Evolutionary conservation across 2,888 invertebrate species (phyloP).

Genomic region (Dicycla oo): DNA sequence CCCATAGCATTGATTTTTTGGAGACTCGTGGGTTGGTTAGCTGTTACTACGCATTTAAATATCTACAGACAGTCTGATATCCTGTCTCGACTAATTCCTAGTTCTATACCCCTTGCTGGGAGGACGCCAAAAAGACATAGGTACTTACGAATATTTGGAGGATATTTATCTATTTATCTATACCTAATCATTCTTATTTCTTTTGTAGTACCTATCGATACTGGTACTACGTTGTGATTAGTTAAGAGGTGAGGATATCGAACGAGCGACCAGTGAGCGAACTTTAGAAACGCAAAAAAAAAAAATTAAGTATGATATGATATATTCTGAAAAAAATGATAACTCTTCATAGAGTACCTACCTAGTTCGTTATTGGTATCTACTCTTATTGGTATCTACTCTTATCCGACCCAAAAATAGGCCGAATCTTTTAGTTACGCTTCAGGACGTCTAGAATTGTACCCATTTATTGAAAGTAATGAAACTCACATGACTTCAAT

Average conservation of each 20-base stretch:
- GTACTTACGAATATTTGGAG: no score
- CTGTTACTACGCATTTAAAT: neutral
- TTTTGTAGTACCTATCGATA: no score
- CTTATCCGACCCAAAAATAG: neutral
- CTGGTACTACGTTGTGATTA: no score
- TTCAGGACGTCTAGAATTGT: neutral
- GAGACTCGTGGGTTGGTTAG: neutral
- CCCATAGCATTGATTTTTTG: conserved; percentile 1
- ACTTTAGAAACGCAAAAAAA: conserved; percentile 3
- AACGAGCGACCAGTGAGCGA: neutral
- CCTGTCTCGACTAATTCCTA: neutral
- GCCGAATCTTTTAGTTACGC: neutral
- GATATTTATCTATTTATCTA: no score
- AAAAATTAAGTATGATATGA: neutral
- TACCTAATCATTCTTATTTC: no score
- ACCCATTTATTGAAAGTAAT: neutral
- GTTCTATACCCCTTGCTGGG: conserved; percentile 7
- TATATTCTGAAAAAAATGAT: neutral
- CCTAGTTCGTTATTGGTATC: neutral
- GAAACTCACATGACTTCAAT: conserved; percentile 84
- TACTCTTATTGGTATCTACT: neutral
- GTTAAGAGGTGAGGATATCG: no score
- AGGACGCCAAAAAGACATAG: conserved; percentile 8
- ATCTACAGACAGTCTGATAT: conserved; percentile 8
- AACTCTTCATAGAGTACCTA: neutral